phyloP scores from a whole-genome alignment of 2,888 invertebrate species.

The Cheilosia soror region DNA sequence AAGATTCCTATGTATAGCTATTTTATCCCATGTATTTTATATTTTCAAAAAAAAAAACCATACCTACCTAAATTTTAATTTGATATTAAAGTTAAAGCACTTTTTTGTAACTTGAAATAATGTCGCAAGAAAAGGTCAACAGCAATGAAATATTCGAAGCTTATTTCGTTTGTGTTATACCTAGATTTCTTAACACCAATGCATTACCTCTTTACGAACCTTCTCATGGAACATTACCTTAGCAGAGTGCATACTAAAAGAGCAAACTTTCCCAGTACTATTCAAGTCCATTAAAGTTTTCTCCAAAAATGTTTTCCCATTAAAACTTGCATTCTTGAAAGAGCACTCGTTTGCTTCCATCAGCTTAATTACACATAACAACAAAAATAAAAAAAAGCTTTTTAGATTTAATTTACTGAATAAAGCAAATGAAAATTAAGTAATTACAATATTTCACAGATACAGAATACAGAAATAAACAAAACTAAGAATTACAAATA shows the following conservation, averaged over 20 bases:
- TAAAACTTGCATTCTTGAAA: slow-evolving; percentile 19
- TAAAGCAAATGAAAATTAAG: background rate
- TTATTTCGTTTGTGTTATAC: too few relatives aligned
- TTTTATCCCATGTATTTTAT: too few relatives aligned
- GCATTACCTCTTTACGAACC: background rate
- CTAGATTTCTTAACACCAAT: background rate
- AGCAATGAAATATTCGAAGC: too few relatives aligned
- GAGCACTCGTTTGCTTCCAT: background rate
- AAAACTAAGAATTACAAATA: slow-evolving; percentile 24
- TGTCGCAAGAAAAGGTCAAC: too few relatives aligned
- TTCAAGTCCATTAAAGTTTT: slow-evolving; percentile 23
- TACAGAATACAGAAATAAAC: background rate
- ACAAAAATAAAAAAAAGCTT: background rate
- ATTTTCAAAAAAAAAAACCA: too few relatives aligned
- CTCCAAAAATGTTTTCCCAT: slow-evolving; percentile 2
- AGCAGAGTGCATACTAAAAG: slow-evolving; percentile 15
- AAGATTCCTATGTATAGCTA: too few relatives aligned
- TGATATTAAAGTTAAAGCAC: too few relatives aligned
- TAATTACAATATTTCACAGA: slow-evolving; percentile 7
- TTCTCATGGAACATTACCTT: background rate
- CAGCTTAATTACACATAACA: slow-evolving; percentile 9
- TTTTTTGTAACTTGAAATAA: too few relatives aligned
- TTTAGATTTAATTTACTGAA: background rate
- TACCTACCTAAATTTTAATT: too few relatives aligned
- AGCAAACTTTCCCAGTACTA: slow-evolving; percentile 22